Percentiles rank a stretch among this genome's conserved stretches.
These are phyloP conservation scores for Erannis defoliaria DNA, from an alignment of 2,888 invertebrate genomes.

Conservation along the genomic window DNA sequence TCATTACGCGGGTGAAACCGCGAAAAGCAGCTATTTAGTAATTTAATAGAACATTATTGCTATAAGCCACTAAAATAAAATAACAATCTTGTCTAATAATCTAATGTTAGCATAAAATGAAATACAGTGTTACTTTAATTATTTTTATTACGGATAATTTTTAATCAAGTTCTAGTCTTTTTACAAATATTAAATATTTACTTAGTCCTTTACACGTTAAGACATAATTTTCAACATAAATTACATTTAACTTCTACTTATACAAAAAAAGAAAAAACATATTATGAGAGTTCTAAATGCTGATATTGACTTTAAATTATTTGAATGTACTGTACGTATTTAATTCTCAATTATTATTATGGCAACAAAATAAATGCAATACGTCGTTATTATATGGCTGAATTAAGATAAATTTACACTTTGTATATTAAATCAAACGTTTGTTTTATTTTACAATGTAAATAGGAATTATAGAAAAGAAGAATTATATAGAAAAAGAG, in stretches of 20 bases:
- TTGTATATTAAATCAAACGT: no score
- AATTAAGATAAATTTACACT: no score
- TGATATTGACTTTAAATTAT: slow-evolving; percentile 18
- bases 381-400: slow-evolving; percentile 27
- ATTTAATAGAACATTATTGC: no score
- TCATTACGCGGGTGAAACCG: no score
- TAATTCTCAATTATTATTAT: slow-evolving; percentile 29
- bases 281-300: slow-evolving; percentile 21
- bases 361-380: slow-evolving; percentile 47
- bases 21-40: no score
- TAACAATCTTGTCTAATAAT: no score
- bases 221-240: slow-evolving; percentile 51
- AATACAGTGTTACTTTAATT: slow-evolving; percentile 56
- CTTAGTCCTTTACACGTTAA: slow-evolving; percentile 52
- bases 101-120: slow-evolving; percentile 42
- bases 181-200: slow-evolving; percentile 51
- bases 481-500: no score
- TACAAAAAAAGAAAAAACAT: slow-evolving; percentile 33
- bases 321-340: slow-evolving; percentile 33
- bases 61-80: no score
- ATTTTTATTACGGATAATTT: slow-evolving; percentile 68
- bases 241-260: slow-evolving; percentile 51
- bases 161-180: slow-evolving; percentile 62
- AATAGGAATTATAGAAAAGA: no score
- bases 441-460: no score